These are phyloP conservation scores for Entomobrya multifasciata DNA, from an alignment of 2,888 invertebrate genomes.

Conservation along the genomic window DNA sequence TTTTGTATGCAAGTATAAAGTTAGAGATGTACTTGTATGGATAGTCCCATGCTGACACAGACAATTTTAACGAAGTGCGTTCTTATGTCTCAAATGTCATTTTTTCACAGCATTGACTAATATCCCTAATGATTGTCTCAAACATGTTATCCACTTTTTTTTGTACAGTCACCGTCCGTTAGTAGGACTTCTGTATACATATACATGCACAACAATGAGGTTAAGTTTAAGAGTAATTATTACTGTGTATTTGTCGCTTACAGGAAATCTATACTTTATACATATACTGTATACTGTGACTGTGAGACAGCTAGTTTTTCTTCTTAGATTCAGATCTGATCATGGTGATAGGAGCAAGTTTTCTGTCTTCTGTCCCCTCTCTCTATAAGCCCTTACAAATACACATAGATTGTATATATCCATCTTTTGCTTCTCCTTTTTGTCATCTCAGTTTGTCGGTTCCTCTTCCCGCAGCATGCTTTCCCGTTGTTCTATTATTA, in stretches of 20 bases:
- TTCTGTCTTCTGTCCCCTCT: constrained; percentile 35
- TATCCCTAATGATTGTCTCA: constrained; percentile 64
- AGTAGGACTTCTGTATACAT: constrained; percentile 26
- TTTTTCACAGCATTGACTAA: constrained; percentile 65
- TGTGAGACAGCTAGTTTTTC: constrained; percentile 27
- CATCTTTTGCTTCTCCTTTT: constrained; percentile 28
- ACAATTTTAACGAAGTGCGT: constrained; percentile 52
- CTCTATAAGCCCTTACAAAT: constrained; percentile 23
- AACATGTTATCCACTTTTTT: constrained; percentile 39
- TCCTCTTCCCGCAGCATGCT: constrained; percentile 43
- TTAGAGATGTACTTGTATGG: too few species aligned
- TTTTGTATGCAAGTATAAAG: neutral
- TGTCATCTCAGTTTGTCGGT: constrained; percentile 36
- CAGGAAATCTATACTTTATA: neutral
- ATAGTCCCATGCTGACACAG: constrained; percentile 29
- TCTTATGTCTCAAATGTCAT: constrained; percentile 71
- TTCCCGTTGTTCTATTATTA: constrained; percentile 53
- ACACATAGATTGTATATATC: too few species aligned
- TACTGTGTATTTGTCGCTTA: constrained; percentile 6
- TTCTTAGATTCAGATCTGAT: too few species aligned
- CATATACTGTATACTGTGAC: neutral
- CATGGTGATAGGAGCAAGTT: constrained; percentile 10
- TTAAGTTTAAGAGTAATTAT: constrained; percentile 13
- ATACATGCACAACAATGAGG: too few species aligned
- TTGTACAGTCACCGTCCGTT: neutral